These are phyloP conservation scores for Mesembrinibis cayennensis DNA, from an alignment of 2,113 vertebrate genomes.

Conservation along the genomic window DNA sequence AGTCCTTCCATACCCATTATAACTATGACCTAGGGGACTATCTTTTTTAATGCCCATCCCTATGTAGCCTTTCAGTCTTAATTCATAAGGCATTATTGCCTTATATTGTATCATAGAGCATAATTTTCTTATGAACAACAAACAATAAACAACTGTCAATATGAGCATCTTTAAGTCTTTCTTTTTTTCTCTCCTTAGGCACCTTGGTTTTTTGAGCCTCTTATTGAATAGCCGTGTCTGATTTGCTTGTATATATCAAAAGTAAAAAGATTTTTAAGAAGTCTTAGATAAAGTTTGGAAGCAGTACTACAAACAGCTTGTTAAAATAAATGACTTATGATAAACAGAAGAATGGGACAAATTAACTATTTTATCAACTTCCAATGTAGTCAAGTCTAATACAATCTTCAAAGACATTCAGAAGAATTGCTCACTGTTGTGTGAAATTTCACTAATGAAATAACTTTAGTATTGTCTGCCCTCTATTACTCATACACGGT, in stretches of 20 bases:
- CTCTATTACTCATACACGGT: not conserved
- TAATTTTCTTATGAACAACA: not conserved
- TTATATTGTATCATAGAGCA: not conserved
- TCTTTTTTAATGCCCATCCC: not conserved
- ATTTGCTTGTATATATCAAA: not conserved
- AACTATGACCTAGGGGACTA: not conserved
- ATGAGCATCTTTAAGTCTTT: not conserved
- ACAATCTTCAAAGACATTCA: conserved; percentile 1
- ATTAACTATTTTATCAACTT: conserved; percentile 29
- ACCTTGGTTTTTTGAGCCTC: not conserved
- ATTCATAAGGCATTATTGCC: not conserved
- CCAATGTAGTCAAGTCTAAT: not conserved
- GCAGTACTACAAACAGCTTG: not conserved
- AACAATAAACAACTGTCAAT: not conserved
- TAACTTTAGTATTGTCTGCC: not conserved
- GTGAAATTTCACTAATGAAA: conserved; percentile 9
- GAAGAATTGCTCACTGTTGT: not conserved
- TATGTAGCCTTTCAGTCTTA: not conserved
- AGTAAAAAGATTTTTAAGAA: not conserved
- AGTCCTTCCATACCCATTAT: not conserved
- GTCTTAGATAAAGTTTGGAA: not conserved
- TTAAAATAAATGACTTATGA: not conserved
- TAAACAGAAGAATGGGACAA: conserved; percentile 22
- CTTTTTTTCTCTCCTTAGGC: not conserved
- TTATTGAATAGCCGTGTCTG: not conserved